Conservation (phyloP, 2,888 invertebrate genomes). For the Sthenelais limicola region DNA sequence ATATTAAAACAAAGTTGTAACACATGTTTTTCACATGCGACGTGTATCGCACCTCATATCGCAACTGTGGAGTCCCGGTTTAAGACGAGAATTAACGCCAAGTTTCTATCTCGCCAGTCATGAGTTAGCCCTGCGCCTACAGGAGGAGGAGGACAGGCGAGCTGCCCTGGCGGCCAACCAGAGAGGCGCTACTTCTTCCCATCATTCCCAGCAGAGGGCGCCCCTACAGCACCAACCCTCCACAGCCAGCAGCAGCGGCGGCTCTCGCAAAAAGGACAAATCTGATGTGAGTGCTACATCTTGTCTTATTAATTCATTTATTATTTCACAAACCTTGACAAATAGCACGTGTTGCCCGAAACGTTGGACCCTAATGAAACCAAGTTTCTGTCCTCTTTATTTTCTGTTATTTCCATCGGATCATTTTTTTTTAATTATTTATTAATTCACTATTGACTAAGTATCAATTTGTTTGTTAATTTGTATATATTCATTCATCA, state of each 20-base stretch:
- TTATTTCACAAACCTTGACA: background rate
- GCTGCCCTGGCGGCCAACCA: slow-evolving; percentile 51
- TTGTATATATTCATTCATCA: too few species aligned
- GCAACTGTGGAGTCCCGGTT: too few species aligned
- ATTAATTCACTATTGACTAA: too few species aligned
- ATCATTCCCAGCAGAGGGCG: background rate
- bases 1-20: too few species aligned
- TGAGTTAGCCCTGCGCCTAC: slow-evolving; percentile 72
- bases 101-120: slow-evolving; percentile 62
- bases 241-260: slow-evolving; percentile 21
- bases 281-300: slow-evolving; percentile 10
- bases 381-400: too few species aligned
- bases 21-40: too few species aligned
- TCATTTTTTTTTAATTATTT: too few species aligned
- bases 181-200: background rate
- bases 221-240: slow-evolving; percentile 25
- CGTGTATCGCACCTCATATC: too few species aligned
- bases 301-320: background rate
- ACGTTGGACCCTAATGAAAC: too few species aligned
- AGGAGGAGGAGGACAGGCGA: slow-evolving; percentile 73
- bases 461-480: too few species aligned
- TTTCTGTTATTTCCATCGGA: too few species aligned
- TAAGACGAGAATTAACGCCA: background rate
- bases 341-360: background rate
- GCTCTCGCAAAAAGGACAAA: slow-evolving; percentile 9